phyloP scores from a whole-genome alignment of 2,888 invertebrate genomes.

The Pimpla rufipes region DNA sequence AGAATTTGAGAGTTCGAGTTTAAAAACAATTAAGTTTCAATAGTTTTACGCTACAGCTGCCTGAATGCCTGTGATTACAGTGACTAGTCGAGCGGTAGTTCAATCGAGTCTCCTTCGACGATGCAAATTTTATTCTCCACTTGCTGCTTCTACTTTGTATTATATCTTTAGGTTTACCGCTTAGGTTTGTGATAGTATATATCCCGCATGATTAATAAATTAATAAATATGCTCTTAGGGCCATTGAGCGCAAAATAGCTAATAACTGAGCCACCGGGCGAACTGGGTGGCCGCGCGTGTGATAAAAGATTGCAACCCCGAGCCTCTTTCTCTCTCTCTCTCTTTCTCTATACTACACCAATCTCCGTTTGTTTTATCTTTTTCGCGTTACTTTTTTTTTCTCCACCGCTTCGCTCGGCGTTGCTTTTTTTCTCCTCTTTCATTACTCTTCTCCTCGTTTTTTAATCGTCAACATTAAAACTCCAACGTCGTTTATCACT shows the following conservation, averaged over 20 bases:
- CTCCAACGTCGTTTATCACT: slow-evolving; percentile 73
- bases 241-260: slow-evolving; percentile 12
- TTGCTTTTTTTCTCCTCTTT: slow-evolving; percentile 51
- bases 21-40: too few relatives aligned
- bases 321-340: neutral
- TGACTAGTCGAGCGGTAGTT: too few relatives aligned
- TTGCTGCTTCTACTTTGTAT: too few relatives aligned
- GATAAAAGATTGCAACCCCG: slow-evolving; percentile 68
- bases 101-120: too few relatives aligned
- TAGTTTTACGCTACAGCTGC: too few relatives aligned
- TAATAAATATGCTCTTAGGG: neutral
- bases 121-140: too few relatives aligned
- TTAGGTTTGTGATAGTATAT: too few relatives aligned
- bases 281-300: slow-evolving; percentile 36
- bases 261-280: slow-evolving; percentile 34
- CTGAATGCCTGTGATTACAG: too few relatives aligned
- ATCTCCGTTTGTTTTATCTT: slow-evolving; percentile 56
- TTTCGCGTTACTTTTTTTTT: slow-evolving; percentile 56
- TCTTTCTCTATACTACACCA: slow-evolving; percentile 35
- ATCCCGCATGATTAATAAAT: too few relatives aligned
- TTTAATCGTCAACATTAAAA: slow-evolving; percentile 72
- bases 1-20: too few relatives aligned
- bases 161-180: too few relatives aligned
- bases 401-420: slow-evolving; percentile 21
- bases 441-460: slow-evolving; percentile 59